A percentile compares a stretch with the other conserved stretches of the same genome.
phyloP scores from a whole-genome alignment of 2,113 vertebrate species.

The Mirounga angustirostris region DNA sequence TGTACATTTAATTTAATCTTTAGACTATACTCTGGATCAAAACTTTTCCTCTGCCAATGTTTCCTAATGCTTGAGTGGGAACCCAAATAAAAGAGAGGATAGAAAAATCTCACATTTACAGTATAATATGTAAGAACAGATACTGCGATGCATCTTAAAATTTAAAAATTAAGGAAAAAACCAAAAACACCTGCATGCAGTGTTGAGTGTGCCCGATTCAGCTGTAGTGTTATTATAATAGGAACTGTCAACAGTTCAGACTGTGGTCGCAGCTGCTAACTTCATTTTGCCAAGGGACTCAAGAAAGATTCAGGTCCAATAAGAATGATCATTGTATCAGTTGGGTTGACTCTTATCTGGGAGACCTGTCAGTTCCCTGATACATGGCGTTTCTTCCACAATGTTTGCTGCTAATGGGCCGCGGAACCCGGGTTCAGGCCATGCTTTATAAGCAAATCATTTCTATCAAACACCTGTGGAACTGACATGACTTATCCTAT shows the following conservation, averaged over 20 bases:
- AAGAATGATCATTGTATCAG: conserved; percentile 60
- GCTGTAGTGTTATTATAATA: background rate
- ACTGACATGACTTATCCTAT: conserved; percentile 47
- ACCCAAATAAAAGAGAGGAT: conserved; percentile 32
- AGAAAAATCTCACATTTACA: background rate
- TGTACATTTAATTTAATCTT: conserved; percentile 14
- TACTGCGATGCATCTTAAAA: background rate
- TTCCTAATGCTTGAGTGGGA: background rate
- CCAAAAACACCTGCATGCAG: background rate
- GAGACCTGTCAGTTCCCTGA: conserved; percentile 53
- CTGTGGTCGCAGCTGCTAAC: background rate
- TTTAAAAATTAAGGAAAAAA: background rate
- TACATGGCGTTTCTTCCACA: conserved; percentile 51
- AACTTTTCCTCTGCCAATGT: conserved; percentile 17
- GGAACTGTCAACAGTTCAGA: conserved; percentile 33
- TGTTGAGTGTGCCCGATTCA: background rate
- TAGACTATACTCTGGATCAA: background rate
- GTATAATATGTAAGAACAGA: conserved; percentile 24
- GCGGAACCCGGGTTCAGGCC: background rate
- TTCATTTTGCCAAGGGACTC: conserved; percentile 43
- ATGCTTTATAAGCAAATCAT: conserved; percentile 11
- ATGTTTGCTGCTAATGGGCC: conserved; percentile 56
- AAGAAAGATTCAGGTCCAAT: conserved; percentile 65
- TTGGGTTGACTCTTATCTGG: conserved; percentile 44
- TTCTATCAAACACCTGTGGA: conserved; percentile 59